Conservation (phyloP, 2,888 invertebrate genomes). For the Vannuccia rotundouncinata region DNA sequence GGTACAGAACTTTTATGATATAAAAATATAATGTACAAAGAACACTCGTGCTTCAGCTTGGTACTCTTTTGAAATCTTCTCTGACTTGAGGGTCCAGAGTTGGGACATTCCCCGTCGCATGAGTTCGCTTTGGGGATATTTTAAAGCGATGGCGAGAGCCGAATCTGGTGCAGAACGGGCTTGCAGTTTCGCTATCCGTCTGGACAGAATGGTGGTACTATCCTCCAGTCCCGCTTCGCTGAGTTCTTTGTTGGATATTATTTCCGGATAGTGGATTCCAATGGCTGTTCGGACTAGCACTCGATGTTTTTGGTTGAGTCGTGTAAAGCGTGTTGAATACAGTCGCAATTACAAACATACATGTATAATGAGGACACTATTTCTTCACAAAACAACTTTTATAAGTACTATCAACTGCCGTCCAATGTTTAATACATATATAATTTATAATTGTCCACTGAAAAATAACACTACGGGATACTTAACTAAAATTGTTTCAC, state of each 20-base stretch:
- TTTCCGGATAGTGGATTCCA: not conserved
- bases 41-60: not conserved
- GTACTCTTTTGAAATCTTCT: not conserved
- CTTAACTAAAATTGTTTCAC: no score
- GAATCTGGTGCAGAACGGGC: not conserved
- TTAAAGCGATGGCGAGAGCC: not conserved
- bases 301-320: conserved; percentile 2
- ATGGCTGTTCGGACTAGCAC: not conserved
- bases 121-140: not conserved
- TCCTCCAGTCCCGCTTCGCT: not conserved
- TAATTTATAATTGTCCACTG: no score
- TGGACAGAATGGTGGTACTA: not conserved
- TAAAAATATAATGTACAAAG: not conserved
- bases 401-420: no score
- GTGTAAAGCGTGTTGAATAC: not conserved
- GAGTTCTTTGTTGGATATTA: not conserved
- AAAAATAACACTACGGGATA: no score
- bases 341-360: no score
- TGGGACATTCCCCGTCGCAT: not conserved
- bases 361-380: no score
- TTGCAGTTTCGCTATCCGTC: not conserved
- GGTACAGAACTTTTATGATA: no score
- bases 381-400: no score
- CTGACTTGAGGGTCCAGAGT: not conserved
- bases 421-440: no score